Percentiles rank a stretch among this genome's conserved stretches.
Evolutionary conservation across 2,888 invertebrate genomes (phyloP).

Genomic region (Zaprionus obscuricornis): DNA sequence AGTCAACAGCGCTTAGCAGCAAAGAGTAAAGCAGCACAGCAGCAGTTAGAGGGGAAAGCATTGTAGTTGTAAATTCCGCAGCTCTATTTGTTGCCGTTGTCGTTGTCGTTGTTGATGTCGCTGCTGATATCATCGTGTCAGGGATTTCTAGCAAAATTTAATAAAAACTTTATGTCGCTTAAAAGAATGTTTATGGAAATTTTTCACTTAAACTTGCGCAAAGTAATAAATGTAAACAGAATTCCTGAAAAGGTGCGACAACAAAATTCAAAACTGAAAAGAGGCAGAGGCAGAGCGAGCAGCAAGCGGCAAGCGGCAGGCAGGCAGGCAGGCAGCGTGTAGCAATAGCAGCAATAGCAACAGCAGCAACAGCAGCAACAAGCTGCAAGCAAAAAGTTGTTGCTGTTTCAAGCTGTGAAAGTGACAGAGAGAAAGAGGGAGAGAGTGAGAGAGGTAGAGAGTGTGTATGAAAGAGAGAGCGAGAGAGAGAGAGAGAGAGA

Average conservation of each 20-base stretch:
- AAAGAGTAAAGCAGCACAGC: not conserved
- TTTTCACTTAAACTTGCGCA: constrained; percentile 82
- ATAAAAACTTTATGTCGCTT: constrained; percentile 82
- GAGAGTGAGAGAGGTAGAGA: too few species aligned
- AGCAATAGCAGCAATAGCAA: constrained; percentile 13
- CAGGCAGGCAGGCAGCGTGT: not conserved
- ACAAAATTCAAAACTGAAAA: constrained; percentile 66
- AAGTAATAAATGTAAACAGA: constrained; percentile 82
- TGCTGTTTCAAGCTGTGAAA: not conserved
- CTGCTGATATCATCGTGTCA: constrained; percentile 75
- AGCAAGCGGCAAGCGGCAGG: too few species aligned
- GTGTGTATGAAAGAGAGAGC: too few species aligned
- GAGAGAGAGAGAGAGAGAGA: constrained; percentile 49
- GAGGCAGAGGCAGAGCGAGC: not conserved
- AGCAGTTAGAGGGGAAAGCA: not conserved
- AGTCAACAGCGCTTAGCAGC: not conserved
- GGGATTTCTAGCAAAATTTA: constrained; percentile 79
- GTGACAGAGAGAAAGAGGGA: not conserved
- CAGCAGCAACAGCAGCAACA: constrained; percentile 32
- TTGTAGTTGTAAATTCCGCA: constrained; percentile 72
- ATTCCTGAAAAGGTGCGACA: constrained; percentile 80
- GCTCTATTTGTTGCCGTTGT: constrained; percentile 66
- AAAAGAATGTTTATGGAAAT: constrained; percentile 82
- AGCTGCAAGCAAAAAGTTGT: constrained; percentile 37
- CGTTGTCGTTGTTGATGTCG: constrained; percentile 43